Evolutionary conservation across 2,797 vertebrate species (phyloP), one percentile per base, ranked within the genome.

Genomic region (Eidolon dupreanum): DNA sequence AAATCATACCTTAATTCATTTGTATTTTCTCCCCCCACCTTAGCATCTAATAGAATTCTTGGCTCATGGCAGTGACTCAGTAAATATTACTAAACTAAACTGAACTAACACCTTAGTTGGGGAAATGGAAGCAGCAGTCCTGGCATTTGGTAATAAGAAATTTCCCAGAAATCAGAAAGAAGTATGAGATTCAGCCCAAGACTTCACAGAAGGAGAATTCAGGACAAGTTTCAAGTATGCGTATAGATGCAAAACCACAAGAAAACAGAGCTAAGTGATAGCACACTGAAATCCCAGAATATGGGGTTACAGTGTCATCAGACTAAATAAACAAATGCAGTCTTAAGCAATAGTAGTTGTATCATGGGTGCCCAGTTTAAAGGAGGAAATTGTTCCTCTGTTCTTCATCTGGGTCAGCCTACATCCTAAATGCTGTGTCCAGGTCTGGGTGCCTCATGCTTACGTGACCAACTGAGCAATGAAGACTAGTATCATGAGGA

Each of bases 261-360:
- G 71, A 66, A 70, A 79, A 20, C 36, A 88, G 78, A 96, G 49
- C 55, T 87, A 19, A 65, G 77, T 51, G 92, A 92, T 22, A 88
- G 94, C 74, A 88, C 86, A 77, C 75, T 15, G 36, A 89, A 66
- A 73, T 61, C 93, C 90, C 93, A 93, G 87, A 93, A 94, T 90
- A 78, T 88, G 78, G 94, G 77, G 78, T 91, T 36, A 36, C 53
- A 85, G 59, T 46, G 66, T 96, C 53, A 61, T 36, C 38, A 24
- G 66, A 84, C 88, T 53, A 43, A 33, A 61, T 55, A 86, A 73
- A 55, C 4, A 3, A 59, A 26, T 7, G 16, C 20, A 38, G 1
- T 53, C 61, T 71, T 73, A 74, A 66, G 79, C 73, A 55, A 5
- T 19, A 57, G 73, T 20, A 7, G 77, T 19, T 26, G 53, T 63